Conservation (phyloP, 2,113 vertebrate genomes). For the Manacus vitellinus region DNA sequence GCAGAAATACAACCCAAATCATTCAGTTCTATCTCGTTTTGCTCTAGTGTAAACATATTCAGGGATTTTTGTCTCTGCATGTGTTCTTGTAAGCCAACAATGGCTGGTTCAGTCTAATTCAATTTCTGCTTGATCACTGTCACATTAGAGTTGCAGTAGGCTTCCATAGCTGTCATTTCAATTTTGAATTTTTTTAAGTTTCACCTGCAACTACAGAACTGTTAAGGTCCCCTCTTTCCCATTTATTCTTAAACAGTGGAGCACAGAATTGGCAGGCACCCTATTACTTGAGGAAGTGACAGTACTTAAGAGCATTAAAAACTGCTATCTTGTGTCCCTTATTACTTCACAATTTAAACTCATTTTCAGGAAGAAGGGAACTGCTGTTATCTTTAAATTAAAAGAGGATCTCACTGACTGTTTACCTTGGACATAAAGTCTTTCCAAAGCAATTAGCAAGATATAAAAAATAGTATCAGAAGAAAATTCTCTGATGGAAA, state of each 20-base stretch:
- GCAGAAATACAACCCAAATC: neutral
- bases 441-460: slow-evolving; percentile 11
- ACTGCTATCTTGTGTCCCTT: neutral
- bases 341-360: neutral
- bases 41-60: neutral
- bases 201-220: neutral
- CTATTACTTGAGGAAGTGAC: neutral
- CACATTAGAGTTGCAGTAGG: neutral
- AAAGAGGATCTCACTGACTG: neutral
- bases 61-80: neutral
- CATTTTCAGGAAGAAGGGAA: neutral
- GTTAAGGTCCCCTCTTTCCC: neutral
- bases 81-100: neutral
- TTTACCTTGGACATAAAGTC: neutral
- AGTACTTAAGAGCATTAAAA: neutral
- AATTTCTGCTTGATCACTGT: neutral
- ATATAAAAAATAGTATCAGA: neutral
- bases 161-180: neutral
- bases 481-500: slow-evolving; percentile 7
- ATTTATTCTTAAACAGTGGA: neutral
- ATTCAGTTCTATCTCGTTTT: neutral
- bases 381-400: neutral
- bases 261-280: neutral
- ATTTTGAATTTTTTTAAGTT: neutral
- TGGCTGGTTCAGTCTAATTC: neutral